Evolutionary conservation across 2,888 invertebrate species (phyloP), one percentile per base, ranked within the genome.

Genomic region (Actias luna): DNA sequence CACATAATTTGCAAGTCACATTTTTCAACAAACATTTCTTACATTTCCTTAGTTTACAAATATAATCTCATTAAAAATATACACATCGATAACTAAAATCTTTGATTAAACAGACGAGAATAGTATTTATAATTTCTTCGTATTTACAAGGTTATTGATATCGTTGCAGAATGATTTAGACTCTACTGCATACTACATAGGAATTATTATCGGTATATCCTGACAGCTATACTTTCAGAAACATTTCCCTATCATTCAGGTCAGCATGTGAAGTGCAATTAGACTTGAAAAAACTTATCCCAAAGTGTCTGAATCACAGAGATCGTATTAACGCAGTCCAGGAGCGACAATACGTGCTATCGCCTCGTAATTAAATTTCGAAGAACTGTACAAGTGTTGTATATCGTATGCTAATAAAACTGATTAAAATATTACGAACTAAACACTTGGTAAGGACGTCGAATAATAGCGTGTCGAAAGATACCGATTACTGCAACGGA

Each of bases 21-120:
- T 42, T 18, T 5, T 7, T 42, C n/a, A 42, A 59, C n/a, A 36
- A 36, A 36, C 25, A 55, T 5, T 55, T 55, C n/a, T 14, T 55
- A 55, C 55, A 55, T 55, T 55, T 55, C 55, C 55, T 27, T 29
- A 55, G 55, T 55, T 55, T 29, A n/a, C 10, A 29, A 29, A 55
- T 7, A n/a, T 55, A 55, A 55, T 29, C 27, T 8, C 29, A 18
- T 27, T 29, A 7, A 29, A 55, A 16, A 29, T 55, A 16, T 55
- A 55, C 29, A 16, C n/a, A 2, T 16, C n/a, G 55, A 55, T 55
- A 55, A 29, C 10, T 29, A n/a, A 29, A 27, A 55, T 29, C 29
- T 5, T 55, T 55, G 7, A 27, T 55, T 55, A 55, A 55, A 55
- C 29, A 46, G 1, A 29, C 55, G 4, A 29, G 29, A 55, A 55